Evolutionary conservation across 2,797 vertebrate species (phyloP), one percentile per base, ranked within the genome.

Genomic region (Epinephelus malabaricus): DNA sequence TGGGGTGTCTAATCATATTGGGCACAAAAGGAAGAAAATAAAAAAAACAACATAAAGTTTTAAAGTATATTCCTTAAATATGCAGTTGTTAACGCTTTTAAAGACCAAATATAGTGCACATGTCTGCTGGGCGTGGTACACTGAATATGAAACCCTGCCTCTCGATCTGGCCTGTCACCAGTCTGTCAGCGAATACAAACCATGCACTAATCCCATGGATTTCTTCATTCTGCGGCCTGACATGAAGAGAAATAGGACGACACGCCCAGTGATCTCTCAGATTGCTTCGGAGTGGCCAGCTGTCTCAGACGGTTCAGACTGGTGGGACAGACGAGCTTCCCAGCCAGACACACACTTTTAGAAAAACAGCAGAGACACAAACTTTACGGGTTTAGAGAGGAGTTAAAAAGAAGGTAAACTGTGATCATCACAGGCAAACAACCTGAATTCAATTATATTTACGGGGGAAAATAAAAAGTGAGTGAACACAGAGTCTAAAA

Each of bases 211-310:
- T 88, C 81, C 87, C 55, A 43, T 4, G 45, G 88, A 92, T 89
- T 87, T 87, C 85, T 90, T 90, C 75, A 86, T 88, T 78, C 82
- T 78, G 90, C 0, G 34, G 74, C 82, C 85, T 62, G 82, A 90
- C 83, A 63, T 79, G 53, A 84, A 76, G 82, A 86, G 65, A 90
- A 90, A 83, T 78, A 78, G 80, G 79, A 80, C 25, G 69, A 84
- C 81, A 87, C 78, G 67, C 87, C 82, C 88, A 80, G 64, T 62
- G 81, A 89, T 91, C 76, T 68, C 77, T 88, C 80, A 82, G 78
- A 89, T 85, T 80, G 85, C 86, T 83, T 88, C 40, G 27, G 82
- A 74, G 82, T 50, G 70, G 69, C 83, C 88, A 89, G 90, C 86
- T 89, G 90, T 86, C 85, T 84, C 78, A 61, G 30, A 80, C 58